Base-by-base conservation (phyloP, 2,113 vertebrate genomes). In the Amazona vittata region DNA sequence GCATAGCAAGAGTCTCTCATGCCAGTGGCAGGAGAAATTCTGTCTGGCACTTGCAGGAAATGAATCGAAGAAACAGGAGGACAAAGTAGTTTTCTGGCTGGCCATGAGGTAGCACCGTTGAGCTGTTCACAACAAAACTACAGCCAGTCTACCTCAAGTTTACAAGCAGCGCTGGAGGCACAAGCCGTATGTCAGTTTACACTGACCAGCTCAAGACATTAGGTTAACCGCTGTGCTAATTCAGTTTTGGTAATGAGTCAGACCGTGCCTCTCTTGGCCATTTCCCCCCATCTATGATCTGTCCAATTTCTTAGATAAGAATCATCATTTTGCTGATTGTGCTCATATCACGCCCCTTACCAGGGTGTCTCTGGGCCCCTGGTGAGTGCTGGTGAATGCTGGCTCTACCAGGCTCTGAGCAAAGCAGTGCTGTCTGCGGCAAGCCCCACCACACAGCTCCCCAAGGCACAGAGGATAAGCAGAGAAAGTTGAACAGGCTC, bases 61-160 rank as follows among this genome's bases (percentile, higher is more conserved):
- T 17, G 71, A 33, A 2, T 10, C 25, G 29, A 64, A 35, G 3
- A 62, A 86, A 37, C 14, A 21, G 22, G 21, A 62, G 11, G 33
- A 15, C 10, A 33, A 68, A 63, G 57, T 20, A 79, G 24, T 93
- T 90, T 92, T 80, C 49, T 83, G 35, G 63, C 59, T 75, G 37
- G 60, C 93, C 95, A 68, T 84, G 77, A 83, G 96, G 69, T 53
- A 91, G 86, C 94, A 86, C 79, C 64, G 1, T 69, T 47, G 94
- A 82, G 81, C 83, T 79, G 37, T 10, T 67, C 64, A 70, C 47
- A 57, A 28, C 53, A 46, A 55, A 90, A 7, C 44, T 26, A 2
- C 59, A 82, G 33, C 10, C 7, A 5, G 29, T 9, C 37, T 43
- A 4, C 35, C 47, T n/a, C 63, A 12, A 8, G 71, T 79, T 63